Base-by-base conservation (phyloP, 2,888 invertebrate species). In the Oscheius sp. region DNA sequence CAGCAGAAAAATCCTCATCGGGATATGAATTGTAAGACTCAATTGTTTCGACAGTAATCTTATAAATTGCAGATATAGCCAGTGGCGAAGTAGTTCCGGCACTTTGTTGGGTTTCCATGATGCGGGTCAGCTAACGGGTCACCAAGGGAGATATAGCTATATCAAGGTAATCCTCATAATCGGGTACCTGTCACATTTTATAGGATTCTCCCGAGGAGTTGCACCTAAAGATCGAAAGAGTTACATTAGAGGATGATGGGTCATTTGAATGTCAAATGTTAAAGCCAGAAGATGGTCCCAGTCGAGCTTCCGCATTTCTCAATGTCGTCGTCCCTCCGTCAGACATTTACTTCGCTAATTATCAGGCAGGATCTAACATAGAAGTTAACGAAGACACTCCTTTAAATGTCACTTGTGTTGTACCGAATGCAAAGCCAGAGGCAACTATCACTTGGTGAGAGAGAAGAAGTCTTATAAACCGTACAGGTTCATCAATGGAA, bases 191-290 rank as follows among this genome's bases (percentile, higher is more conserved):
- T 17, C 28, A n/a, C 8, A 44, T 12, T 17, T 64, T 74, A 36
- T 59, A 78, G 77, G 80, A 82, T 45, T 70, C 73, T n/a, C 77
- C 82, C 2, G 84, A 80, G 49, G 83, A 85, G 59, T 73, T 85
- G 20, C 74, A 82, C 62, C 68, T 85, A 45, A 71, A 75, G 65
- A 84, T 85, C 45, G 74, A 77, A 28, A 61, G 74, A 14, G 78
- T 93, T 8, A 91, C 92, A 47, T 89, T 95, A 51, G 92, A 91
- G 81, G 97, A 97, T 86, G 96, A 96, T 87, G 95, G 94, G 0
- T 93, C 93, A 85, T 97, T 92, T 88, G 94, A 96, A 89, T 97
- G 97, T 88, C 96, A 97, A 90, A 94, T 96, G 80, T 61, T 84
- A 33, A 70, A 78, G 47, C 77, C 78, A 14, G 75, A 73, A 24